These are phyloP conservation scores for Pseudorectes ferrugineus DNA, from an alignment of 2,113 vertebrate species.

Conservation along the genomic window DNA sequence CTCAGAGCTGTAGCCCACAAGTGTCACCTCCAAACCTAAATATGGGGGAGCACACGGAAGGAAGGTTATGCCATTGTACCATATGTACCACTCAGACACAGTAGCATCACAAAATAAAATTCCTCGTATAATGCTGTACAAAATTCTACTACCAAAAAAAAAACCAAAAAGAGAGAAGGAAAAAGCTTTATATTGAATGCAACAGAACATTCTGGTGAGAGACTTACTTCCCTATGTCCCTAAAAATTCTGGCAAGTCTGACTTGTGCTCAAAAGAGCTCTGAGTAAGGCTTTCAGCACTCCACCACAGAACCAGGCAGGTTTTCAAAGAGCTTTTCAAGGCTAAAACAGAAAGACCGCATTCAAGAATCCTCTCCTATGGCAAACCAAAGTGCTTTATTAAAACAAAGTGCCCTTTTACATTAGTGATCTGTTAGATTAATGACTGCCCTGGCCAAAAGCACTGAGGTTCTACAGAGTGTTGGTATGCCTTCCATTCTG, in stretches of 20 bases:
- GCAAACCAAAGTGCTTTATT: conserved; percentile 1
- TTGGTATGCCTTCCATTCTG: neutral
- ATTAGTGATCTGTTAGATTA: neutral
- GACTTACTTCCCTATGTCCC: neutral
- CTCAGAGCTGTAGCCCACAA: neutral
- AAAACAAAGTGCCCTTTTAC: conserved; percentile 44
- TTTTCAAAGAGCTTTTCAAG: conserved; percentile 50
- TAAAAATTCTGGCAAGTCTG: neutral
- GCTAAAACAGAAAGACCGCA: conserved; percentile 1
- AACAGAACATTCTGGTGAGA: neutral
- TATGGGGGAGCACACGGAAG: neutral
- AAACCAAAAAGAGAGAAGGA: neutral
- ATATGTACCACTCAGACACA: neutral
- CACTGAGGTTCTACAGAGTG: neutral
- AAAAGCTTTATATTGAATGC: neutral
- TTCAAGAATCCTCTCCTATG: conserved; percentile 9
- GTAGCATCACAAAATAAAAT: neutral
- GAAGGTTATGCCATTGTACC: neutral
- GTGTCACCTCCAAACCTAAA: neutral
- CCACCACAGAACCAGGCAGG: neutral
- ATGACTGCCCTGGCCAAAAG: neutral
- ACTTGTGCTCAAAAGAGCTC: neutral
- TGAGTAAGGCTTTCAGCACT: neutral
- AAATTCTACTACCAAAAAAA: neutral
- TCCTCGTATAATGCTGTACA: neutral